Percentiles rank a stretch among this genome's conserved stretches.
Evolutionary conservation across 2,113 vertebrate species (phyloP).

Genomic region (Chloropsis hardwickii): DNA sequence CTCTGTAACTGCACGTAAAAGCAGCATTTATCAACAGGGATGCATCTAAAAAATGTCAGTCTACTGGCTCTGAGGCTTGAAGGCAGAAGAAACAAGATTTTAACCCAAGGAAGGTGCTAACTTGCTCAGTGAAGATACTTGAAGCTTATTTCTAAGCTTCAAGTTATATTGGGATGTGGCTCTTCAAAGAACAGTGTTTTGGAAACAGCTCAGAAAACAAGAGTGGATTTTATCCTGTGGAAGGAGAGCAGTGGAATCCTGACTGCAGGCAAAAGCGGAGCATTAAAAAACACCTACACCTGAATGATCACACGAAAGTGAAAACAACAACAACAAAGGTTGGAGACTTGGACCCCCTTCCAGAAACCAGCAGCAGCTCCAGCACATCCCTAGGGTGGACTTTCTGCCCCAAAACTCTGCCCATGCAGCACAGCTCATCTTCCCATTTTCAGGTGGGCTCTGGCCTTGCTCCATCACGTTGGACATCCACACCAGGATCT

Average conservation of each 20-base stretch:
- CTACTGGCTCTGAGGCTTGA: not conserved
- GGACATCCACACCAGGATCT: not conserved
- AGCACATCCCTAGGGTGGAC: rapidly evolving
- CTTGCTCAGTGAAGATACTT: not conserved
- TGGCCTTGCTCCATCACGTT: rapidly evolving
- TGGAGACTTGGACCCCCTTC: not conserved
- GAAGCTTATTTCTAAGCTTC: not conserved
- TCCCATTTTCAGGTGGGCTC: not conserved
- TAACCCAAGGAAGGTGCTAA: not conserved
- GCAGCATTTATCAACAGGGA: not conserved
- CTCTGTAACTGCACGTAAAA: not conserved
- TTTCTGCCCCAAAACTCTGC: not conserved
- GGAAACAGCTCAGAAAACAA: not conserved
- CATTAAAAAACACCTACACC: not conserved
- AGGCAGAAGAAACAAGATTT: not conserved
- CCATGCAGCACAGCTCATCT: not conserved
- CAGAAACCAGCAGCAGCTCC: not conserved
- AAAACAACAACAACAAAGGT: not conserved
- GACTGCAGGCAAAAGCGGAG: not conserved
- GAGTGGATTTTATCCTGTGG: not conserved
- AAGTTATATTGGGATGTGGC: rapidly evolving
- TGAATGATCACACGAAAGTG: not conserved
- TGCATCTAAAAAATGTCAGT: not conserved
- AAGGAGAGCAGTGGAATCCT: not conserved
- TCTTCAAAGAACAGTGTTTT: not conserved